Percentiles rank a stretch among this genome's conserved stretches.
Conservation (phyloP, 2,797 vertebrate species). For the Ara ararauna region DNA sequence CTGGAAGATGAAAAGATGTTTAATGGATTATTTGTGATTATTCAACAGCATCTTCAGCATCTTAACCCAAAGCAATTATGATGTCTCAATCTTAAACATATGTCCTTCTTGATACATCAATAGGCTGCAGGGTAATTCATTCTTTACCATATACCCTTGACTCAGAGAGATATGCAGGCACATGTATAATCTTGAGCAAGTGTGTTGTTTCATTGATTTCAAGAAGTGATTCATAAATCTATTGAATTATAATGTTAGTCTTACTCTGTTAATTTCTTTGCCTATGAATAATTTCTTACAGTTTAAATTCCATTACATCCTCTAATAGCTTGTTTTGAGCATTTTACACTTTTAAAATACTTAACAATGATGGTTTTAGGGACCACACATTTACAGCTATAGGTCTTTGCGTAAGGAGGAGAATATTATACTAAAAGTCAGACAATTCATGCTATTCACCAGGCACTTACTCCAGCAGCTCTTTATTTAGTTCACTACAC, state of each 20-base stretch:
- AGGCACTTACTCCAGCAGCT: neutral
- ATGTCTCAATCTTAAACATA: neutral
- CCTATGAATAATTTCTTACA: neutral
- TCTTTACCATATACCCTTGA: neutral
- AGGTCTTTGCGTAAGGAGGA: neutral
- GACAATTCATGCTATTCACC: neutral
- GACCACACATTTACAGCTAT: neutral
- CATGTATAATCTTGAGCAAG: neutral
- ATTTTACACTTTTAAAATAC: neutral
- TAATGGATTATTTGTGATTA: neutral
- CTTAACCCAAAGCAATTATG: neutral
- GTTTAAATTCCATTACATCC: neutral
- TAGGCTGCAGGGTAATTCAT: neutral
- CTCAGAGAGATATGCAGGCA: constrained; percentile 33
- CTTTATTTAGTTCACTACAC: neutral
- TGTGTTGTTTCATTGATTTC: neutral
- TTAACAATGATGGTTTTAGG: neutral
- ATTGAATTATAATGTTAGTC: neutral
- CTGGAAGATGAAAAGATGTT: constrained; percentile 15
- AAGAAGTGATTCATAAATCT: constrained; percentile 2
- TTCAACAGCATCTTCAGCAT: neutral
- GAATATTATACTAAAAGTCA: neutral
- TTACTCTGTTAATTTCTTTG: neutral
- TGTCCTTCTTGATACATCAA: neutral
- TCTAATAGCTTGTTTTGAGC: neutral